Conservation (phyloP, 23 tunicate genomes). For the Clavelina lepadiformis region DNA sequence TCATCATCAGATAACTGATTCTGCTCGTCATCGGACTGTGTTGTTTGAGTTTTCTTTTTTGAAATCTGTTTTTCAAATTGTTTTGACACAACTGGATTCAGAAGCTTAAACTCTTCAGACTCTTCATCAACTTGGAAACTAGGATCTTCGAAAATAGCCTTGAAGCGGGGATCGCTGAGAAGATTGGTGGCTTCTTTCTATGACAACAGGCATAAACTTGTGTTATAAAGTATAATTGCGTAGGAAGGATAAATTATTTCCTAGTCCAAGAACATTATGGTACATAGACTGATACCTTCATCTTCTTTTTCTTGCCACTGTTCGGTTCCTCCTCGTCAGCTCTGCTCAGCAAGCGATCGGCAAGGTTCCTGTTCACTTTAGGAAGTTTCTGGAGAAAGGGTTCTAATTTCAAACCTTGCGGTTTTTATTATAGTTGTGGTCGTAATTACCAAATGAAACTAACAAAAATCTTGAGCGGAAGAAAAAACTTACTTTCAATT, state of each 20-base stretch:
- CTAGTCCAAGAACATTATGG: neutral
- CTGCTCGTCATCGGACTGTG: neutral
- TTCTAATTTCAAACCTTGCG: neutral
- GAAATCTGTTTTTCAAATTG: constrained; percentile 40
- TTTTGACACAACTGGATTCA: constrained; percentile 65
- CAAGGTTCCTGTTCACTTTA: constrained; percentile 65
- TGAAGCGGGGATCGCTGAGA: constrained; percentile 64
- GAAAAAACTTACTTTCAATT: constrained; percentile 26
- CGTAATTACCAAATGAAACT: no score
- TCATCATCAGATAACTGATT: constrained; percentile 29
- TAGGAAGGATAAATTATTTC: neutral
- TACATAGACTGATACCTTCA: constrained; percentile 28
- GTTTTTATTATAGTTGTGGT: neutral
- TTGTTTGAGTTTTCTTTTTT: no score
- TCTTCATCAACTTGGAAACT: constrained; percentile 86
- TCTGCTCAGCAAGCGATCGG: constrained; percentile 45
- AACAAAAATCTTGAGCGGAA: no score
- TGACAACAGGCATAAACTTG: neutral
- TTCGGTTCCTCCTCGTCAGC: constrained; percentile 27
- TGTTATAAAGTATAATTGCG: no score
- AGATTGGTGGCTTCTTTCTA: constrained; percentile 56
- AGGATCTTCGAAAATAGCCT: constrained; percentile 82
- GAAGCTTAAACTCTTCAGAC: constrained; percentile 59
- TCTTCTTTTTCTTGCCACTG: constrained; percentile 64
- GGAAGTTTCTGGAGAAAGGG: constrained; percentile 59